phyloP scores from a whole-genome alignment of 2,797 vertebrate species.

The Austrolebias charrua region DNA sequence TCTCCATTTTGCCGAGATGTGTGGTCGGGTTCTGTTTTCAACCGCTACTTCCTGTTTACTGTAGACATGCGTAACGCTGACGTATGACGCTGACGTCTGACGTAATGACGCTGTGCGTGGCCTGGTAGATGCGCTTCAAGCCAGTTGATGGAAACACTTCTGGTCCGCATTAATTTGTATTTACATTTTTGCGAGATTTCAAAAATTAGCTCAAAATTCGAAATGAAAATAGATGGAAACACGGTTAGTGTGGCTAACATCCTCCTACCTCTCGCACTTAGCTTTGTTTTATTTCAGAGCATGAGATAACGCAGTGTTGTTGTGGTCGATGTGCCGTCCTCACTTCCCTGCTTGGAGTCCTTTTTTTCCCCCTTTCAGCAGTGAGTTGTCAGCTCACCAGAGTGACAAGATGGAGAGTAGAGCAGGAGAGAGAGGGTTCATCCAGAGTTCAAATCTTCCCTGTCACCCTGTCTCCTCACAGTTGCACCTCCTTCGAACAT shows the following conservation, averaged over 20 bases:
- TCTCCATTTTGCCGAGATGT: no score
- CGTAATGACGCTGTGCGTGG: no score
- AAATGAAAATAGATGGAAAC: no score
- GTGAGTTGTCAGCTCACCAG: slow-evolving; percentile 69
- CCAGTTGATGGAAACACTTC: no score
- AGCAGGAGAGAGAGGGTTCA: slow-evolving; percentile 62
- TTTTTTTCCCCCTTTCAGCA: slow-evolving; percentile 47
- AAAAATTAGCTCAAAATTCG: no score
- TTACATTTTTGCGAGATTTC: no score
- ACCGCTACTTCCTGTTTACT: no score
- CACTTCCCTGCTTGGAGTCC: slow-evolving; percentile 27
- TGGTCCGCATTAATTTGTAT: no score
- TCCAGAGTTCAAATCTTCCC: slow-evolving; percentile 69
- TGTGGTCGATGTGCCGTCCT: slow-evolving; percentile 42
- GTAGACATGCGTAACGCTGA: no score
- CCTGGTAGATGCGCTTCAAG: no score
- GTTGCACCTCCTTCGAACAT: slow-evolving; percentile 44
- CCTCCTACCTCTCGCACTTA: slow-evolving; percentile 12
- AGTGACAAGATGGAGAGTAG: slow-evolving; percentile 47
- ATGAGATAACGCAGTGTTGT: slow-evolving; percentile 17
- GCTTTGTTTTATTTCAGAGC: background rate
- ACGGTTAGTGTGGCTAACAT: slow-evolving; percentile 15
- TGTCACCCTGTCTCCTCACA: slow-evolving; percentile 49
- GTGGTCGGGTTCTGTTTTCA: no score
- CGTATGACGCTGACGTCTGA: no score